Evolutionary conservation across 1,140 invertebrate species (phyloP).

Genomic region (Drosophila kepulauana): DNA sequence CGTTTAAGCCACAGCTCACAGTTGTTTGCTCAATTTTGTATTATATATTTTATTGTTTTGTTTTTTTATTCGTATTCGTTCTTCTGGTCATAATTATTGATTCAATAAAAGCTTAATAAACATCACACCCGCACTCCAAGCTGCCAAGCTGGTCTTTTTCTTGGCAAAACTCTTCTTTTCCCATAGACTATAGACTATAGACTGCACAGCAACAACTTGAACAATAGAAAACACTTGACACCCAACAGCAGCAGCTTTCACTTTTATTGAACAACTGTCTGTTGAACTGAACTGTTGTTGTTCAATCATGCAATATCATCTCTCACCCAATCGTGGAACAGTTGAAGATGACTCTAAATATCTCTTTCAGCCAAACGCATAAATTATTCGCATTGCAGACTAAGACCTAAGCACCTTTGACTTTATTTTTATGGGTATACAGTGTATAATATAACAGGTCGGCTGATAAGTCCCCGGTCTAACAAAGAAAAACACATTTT

Average conservation of each 20-base stretch:
- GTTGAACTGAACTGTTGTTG: background rate
- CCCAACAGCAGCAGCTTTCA: slow-evolving; percentile 27
- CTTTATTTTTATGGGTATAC: no score
- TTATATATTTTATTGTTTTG: slow-evolving; percentile 1
- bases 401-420: no score
- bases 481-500: no score
- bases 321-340: background rate
- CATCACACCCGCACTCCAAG: slow-evolving; percentile 35
- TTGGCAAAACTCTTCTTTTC: slow-evolving; percentile 14
- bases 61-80: slow-evolving; percentile 27
- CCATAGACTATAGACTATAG: slow-evolving; percentile 11
- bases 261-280: slow-evolving; percentile 12
- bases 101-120: slow-evolving; percentile 50
- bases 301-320: background rate
- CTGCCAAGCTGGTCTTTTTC: slow-evolving; percentile 9
- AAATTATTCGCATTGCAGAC: no score
- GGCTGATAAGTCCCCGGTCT: no score
- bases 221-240: slow-evolving; percentile 8
- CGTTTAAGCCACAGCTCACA: background rate
- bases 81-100: slow-evolving; percentile 26
- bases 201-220: slow-evolving; percentile 11
- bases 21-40: background rate
- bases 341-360: background rate
- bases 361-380: background rate
- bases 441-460: no score